A percentile compares a stretch with the other conserved stretches of the same genome.
These are phyloP conservation scores for Leptinotarsa rubiginosa DNA, from an alignment of 2,888 invertebrate genomes.

Conservation along the genomic window DNA sequence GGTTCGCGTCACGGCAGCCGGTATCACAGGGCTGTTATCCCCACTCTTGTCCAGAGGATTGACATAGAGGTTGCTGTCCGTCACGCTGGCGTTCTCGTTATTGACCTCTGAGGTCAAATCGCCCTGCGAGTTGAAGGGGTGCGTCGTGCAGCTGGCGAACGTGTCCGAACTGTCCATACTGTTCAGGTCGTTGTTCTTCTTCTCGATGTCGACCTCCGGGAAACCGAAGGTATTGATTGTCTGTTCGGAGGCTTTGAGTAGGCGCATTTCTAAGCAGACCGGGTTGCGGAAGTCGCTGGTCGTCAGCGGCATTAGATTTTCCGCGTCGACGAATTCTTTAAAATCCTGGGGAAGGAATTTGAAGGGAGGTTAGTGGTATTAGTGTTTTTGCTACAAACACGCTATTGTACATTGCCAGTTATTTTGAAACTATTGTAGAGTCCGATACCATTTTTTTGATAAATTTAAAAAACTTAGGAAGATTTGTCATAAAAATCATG, in stretches of 20 bases:
- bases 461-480: no score
- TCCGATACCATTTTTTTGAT: no score
- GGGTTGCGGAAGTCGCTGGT: conserved; percentile 88
- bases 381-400: background rate
- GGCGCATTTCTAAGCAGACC: conserved; percentile 84
- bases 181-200: conserved; percentile 67
- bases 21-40: conserved; percentile 66
- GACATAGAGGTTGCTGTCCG: conserved; percentile 87
- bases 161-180: conserved; percentile 88
- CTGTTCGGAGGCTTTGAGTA: conserved; percentile 64
- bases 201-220: conserved; percentile 53
- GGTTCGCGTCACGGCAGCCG: conserved; percentile 49
- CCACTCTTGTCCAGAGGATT: conserved; percentile 82
- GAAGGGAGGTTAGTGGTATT: conserved; percentile 1
- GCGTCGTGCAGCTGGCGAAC: conserved; percentile 96
- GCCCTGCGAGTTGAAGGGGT: conserved; percentile 84
- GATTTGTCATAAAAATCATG: no score
- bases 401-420: background rate
- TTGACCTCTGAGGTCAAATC: conserved; percentile 66
- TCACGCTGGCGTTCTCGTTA: conserved; percentile 62
- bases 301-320: conserved; percentile 87
- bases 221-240: conserved; percentile 42
- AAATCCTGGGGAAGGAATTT: conserved; percentile 74
- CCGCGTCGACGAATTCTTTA: conserved; percentile 92
- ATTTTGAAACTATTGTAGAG: no score